Conservation (phyloP, 2,888 invertebrate genomes). For the Gnatocerus cornutus region DNA sequence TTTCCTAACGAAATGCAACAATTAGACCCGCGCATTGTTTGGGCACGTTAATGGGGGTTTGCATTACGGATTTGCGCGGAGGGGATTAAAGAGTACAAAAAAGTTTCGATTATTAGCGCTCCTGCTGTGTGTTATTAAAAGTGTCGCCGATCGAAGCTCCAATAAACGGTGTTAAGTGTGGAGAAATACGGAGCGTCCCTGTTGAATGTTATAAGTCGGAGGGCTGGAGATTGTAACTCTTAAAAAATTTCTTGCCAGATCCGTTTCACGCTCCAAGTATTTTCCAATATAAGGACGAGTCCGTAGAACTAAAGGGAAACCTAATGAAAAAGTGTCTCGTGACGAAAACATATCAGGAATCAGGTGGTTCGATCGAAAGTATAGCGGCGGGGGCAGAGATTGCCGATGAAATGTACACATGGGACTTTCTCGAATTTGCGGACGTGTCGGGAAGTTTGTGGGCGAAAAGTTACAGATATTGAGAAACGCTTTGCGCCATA, state of each 20-base stretch:
- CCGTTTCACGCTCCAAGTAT: slow-evolving; percentile 64
- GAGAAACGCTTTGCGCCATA: too few relatives aligned
- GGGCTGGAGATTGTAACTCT: slow-evolving; percentile 61
- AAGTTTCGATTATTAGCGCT: neutral
- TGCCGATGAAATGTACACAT: slow-evolving; percentile 47
- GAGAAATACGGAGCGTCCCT: slow-evolving; percentile 58
- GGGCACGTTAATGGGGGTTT: slow-evolving; percentile 36
- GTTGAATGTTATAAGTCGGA: slow-evolving; percentile 60
- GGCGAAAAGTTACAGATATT: slow-evolving; percentile 8
- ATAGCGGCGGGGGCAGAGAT: slow-evolving; percentile 46
- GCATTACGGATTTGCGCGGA: slow-evolving; percentile 14
- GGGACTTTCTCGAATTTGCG: slow-evolving; percentile 44
- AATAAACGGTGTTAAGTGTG: slow-evolving; percentile 58
- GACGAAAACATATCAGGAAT: slow-evolving; percentile 61
- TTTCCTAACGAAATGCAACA: slow-evolving; percentile 43
- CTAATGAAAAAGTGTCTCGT: slow-evolving; percentile 66
- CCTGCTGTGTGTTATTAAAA: slow-evolving; percentile 38
- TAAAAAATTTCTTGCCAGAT: slow-evolving; percentile 62
- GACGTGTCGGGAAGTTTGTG: slow-evolving; percentile 51
- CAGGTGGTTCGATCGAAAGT: slow-evolving; percentile 62
- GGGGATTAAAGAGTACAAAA: neutral
- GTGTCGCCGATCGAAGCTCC: slow-evolving; percentile 31
- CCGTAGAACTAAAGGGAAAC: slow-evolving; percentile 42
- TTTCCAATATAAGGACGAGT: slow-evolving; percentile 62
- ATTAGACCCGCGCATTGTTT: slow-evolving; percentile 29